Base-by-base conservation (phyloP, 1,140 invertebrate genomes). In the Drosophila quadrilineata region DNA sequence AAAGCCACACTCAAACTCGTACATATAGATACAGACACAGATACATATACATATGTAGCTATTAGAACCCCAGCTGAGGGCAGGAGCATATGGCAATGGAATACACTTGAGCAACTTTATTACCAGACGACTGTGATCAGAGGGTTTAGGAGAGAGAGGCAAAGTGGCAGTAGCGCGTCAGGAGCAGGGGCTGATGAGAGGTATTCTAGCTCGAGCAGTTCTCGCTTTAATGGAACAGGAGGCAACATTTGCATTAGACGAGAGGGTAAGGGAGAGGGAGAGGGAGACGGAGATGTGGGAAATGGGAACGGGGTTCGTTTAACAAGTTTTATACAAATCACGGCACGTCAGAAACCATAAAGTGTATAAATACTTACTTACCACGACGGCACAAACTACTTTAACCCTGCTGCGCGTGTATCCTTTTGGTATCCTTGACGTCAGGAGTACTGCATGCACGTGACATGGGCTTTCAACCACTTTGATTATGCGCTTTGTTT, bases 311-410 rank as follows among this genome's bases (percentile, higher is more conserved):
- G 41, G 67, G 31, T 64, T 38, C 38, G 40, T 36, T 52, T 70
- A 70, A 70, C 67, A 70, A 70, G 67, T 70, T 70, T 65, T 17
- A 66, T 58, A 70, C 53, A 70, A 82, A 84, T 84, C 79, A 84
- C 80, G 71, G 74, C 66, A 82, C 64, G 79, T 84, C 79, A 79
- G 79, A 85, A 85, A 85, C 79, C 79, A 85, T 85, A 85, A 85
- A 85, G 79, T 85, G 75, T 74, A 82, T 73, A 85, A 85, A 85
- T 77, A 66, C 73, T 26, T 21, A 46, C 17, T 45, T n/a, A n/a
- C n/a, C n/a, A n/a, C n/a, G n/a, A n/a, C 68, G 62, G 59, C 63
- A 72, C 49, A 66, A 84, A 84, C 63, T 72, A 66, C 71, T 31
- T 46, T 43, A n/a, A 36, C 50, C 21, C 29, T 35, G n/a, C 31